These are phyloP conservation scores for Pocillopora damicornis DNA, from an alignment of 64 coral and sea anemone species.

Conservation along the genomic window DNA sequence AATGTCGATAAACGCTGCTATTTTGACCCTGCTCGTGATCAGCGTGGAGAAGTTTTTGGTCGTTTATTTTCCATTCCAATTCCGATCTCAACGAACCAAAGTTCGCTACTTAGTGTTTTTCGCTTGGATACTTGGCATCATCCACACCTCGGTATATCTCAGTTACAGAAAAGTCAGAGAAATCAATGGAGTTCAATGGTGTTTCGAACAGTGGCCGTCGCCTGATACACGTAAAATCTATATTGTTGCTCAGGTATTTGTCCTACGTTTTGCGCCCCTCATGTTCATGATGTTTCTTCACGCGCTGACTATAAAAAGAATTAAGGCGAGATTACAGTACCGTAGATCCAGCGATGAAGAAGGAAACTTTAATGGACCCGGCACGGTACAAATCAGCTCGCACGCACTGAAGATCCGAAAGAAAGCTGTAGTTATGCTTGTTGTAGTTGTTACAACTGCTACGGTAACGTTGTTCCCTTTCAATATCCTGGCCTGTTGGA, in stretches of 20 bases:
- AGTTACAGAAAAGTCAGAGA: conserved; percentile 13
- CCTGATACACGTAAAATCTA: conserved; percentile 27
- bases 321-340: conserved; percentile 20
- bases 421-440: conserved; percentile 71
- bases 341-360: background rate
- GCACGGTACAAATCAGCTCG: conserved; percentile 9
- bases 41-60: conserved; percentile 86
- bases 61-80: conserved; percentile 78
- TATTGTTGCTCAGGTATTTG: conserved; percentile 20
- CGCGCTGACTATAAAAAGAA: conserved; percentile 49
- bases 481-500: conserved; percentile 33
- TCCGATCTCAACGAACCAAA: conserved; percentile 48
- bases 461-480: conserved; percentile 53
- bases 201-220: conserved; percentile 56
- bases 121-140: conserved; percentile 58
- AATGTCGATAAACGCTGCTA: conserved; percentile 36
- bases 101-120: conserved; percentile 60
- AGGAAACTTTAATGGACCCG: background rate
- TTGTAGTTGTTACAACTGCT: conserved; percentile 44
- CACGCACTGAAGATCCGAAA: conserved; percentile 30
- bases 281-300: conserved; percentile 63
- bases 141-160: conserved; percentile 19
- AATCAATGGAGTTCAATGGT: conserved; percentile 21
- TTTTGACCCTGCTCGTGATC: conserved; percentile 68
- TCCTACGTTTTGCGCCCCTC: conserved; percentile 62